Conservation (phyloP, 2,113 vertebrate genomes). For the Sprattus sprattus region DNA sequence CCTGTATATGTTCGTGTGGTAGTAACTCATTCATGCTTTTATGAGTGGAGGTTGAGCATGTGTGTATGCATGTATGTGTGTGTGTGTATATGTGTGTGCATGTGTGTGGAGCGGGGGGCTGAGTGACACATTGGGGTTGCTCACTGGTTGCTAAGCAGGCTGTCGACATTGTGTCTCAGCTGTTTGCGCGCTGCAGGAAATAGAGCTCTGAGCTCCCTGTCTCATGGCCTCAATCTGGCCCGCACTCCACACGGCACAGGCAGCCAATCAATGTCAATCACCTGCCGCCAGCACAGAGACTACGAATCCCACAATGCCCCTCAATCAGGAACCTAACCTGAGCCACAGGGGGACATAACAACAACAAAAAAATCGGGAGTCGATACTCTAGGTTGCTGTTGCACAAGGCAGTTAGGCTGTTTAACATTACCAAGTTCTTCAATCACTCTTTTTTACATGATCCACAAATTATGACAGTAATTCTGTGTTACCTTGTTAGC, state of each 20-base stretch:
- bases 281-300: neutral
- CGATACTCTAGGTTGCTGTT: no score
- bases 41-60: neutral
- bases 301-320: neutral
- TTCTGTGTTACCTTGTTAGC: neutral
- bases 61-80: neutral
- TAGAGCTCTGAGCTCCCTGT: neutral
- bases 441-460: neutral
- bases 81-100: conserved; percentile 9
- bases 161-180: conserved; percentile 5
- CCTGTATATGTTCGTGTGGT: neutral
- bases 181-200: neutral
- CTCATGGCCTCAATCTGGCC: neutral
- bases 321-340: neutral
- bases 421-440: neutral
- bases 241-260: neutral
- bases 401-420: no score
- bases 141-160: conserved; percentile 6
- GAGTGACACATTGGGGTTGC: conserved; percentile 18
- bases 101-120: neutral
- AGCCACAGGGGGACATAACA: neutral
- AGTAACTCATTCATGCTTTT: neutral
- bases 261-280: conserved; percentile 12
- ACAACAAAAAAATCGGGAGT: neutral
- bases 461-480: neutral